Evolutionary conservation across 2,113 vertebrate species (phyloP).

Genomic region (Octodon degus): DNA sequence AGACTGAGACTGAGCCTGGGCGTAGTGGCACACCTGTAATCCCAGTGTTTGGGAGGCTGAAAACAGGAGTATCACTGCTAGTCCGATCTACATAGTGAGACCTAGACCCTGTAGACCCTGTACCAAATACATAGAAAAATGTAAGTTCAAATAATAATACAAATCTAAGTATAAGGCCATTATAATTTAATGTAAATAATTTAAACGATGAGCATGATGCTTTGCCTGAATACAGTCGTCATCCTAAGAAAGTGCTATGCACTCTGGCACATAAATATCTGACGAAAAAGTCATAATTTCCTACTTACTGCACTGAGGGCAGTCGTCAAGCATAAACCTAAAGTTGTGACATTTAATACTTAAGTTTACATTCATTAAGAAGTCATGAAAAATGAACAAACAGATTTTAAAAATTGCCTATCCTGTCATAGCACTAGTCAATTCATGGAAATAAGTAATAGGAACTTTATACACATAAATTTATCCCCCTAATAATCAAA

Average conservation of each 20-base stretch:
- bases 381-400: conserved; percentile 31
- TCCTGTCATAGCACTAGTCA: conserved; percentile 32
- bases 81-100: no score
- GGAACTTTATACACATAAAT: conserved; percentile 35
- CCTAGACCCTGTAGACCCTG: no score
- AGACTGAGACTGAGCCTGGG: no score
- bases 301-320: conserved; percentile 2
- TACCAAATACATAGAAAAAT: neutral
- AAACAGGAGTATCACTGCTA: no score
- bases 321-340: conserved; percentile 36
- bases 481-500: conserved; percentile 10
- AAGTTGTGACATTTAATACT: conserved; percentile 35
- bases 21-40: no score
- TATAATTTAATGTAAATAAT: conserved; percentile 35
- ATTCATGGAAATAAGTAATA: conserved; percentile 5
- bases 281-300: conserved; percentile 18
- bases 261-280: conserved; percentile 23
- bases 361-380: conserved; percentile 18
- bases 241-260: conserved; percentile 23
- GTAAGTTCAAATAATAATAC: neutral
- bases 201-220: neutral
- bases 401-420: conserved; percentile 22
- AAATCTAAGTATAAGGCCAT: neutral
- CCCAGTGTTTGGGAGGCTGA: no score
- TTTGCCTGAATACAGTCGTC: conserved; percentile 15